phyloP scores from a whole-genome alignment of 2,888 invertebrate species.

The Melieria omissa region DNA sequence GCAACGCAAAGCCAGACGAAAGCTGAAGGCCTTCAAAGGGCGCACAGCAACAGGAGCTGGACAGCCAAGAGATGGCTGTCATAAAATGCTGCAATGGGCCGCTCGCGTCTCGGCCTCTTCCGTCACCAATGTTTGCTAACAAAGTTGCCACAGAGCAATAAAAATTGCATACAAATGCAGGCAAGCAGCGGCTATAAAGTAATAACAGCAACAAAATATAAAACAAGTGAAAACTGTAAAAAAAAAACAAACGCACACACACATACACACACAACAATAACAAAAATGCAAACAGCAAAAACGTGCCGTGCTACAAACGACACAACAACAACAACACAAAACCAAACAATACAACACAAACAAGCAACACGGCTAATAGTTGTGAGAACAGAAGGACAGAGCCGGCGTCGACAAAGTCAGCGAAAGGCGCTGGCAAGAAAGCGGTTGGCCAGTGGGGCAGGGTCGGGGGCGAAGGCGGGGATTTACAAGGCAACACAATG shows the following conservation, averaged over 20 bases:
- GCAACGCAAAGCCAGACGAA: background rate
- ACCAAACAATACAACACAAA: constrained; percentile 1
- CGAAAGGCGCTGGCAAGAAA: background rate
- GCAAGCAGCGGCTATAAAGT: too few relatives aligned
- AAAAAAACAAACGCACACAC: too few relatives aligned
- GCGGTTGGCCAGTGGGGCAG: background rate
- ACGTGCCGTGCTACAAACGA: too few relatives aligned
- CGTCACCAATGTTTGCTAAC: constrained; percentile 13
- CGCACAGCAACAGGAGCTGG: background rate
- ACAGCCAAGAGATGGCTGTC: constrained; percentile 17
- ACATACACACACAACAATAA: too few relatives aligned
- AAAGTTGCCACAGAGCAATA: constrained; percentile 29
- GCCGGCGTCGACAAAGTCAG: background rate
- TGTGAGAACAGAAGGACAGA: constrained; percentile 20
- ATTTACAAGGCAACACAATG: background rate
- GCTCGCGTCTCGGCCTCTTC: background rate
- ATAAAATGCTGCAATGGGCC: constrained; percentile 27
- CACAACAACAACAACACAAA: too few relatives aligned
- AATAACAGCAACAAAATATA: too few relatives aligned
- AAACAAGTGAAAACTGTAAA: too few relatives aligned
- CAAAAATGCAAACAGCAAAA: too few relatives aligned
- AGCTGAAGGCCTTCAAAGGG: background rate
- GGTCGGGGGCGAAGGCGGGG: background rate
- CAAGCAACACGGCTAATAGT: constrained; percentile 22
- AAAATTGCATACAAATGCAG: constrained; percentile 25